Evolutionary conservation across 2,888 invertebrate genomes (phyloP).

Genomic region (Anodontia alba): DNA sequence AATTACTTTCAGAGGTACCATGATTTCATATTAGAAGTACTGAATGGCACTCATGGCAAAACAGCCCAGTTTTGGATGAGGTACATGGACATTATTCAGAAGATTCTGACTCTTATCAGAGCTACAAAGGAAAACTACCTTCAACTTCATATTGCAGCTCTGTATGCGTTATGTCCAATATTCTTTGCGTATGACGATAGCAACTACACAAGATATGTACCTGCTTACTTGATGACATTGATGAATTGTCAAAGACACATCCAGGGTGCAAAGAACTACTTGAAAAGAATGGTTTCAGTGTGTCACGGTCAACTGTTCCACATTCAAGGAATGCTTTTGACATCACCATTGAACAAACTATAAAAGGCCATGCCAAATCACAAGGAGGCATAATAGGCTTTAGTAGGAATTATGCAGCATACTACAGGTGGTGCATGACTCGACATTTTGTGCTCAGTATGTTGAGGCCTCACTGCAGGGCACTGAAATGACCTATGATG

Average conservation of each 20-base stretch:
- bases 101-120: conserved; percentile 32
- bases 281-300: conserved; percentile 46
- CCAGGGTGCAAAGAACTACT: conserved; percentile 46
- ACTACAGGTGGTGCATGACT: conserved; percentile 37
- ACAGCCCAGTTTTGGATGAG: conserved; percentile 53
- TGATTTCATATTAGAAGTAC: conserved; percentile 28
- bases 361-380: conserved; percentile 36
- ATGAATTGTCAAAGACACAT: conserved; percentile 36
- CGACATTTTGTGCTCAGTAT: conserved; percentile 22
- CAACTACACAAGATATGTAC: conserved; percentile 50
- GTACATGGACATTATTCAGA: conserved; percentile 42
- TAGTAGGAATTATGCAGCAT: conserved; percentile 33
- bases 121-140: conserved; percentile 53
- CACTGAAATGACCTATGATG: background rate
- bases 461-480: conserved; percentile 13
- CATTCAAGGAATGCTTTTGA: conserved; percentile 39
- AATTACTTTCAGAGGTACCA: conserved; percentile 19
- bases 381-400: conserved; percentile 32
- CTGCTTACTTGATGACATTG: conserved; percentile 35
- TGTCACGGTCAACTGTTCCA: conserved; percentile 38
- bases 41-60: conserved; percentile 33
- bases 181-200: conserved; percentile 45
- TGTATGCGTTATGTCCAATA: conserved; percentile 36
- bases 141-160: conserved; percentile 35
- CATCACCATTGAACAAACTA: conserved; percentile 41